Conservation (phyloP, 2,888 invertebrate genomes). For the Octodonta nipae region DNA sequence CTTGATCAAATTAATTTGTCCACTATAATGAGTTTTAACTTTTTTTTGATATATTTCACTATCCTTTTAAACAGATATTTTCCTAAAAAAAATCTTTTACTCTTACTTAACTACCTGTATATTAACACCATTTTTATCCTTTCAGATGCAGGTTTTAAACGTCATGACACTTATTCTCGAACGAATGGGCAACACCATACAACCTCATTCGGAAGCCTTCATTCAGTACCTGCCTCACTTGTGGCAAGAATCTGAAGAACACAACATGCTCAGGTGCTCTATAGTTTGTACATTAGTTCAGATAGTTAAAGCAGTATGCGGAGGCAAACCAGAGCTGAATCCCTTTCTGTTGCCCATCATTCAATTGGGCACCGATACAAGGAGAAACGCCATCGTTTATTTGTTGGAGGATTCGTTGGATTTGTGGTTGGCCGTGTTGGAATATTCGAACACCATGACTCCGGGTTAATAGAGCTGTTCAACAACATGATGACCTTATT, state of each 20-base stretch:
- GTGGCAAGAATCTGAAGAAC: slow-evolving; percentile 77
- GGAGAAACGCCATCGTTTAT: slow-evolving; percentile 73
- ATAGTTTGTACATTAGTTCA: slow-evolving; percentile 78
- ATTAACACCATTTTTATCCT: too few species aligned
- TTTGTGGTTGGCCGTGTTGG: slow-evolving; percentile 74
- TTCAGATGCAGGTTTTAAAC: slow-evolving; percentile 76
- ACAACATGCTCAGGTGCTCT: slow-evolving; percentile 82
- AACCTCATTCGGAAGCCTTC: slow-evolving; percentile 54
- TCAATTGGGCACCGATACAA: slow-evolving; percentile 61
- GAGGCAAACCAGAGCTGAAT: slow-evolving; percentile 37
- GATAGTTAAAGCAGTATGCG: slow-evolving; percentile 59
- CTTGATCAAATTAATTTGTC: too few species aligned
- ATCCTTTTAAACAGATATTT: too few species aligned
- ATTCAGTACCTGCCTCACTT: slow-evolving; percentile 72
- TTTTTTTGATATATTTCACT: too few species aligned
- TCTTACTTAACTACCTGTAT: too few species aligned
- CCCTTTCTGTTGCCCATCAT: slow-evolving; percentile 57
- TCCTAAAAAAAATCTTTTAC: too few species aligned
- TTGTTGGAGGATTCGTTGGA: slow-evolving; percentile 84
- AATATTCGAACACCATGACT: slow-evolving; percentile 55
- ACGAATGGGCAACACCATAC: slow-evolving; percentile 63
- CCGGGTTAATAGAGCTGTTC: slow-evolving; percentile 57
- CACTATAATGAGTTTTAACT: too few species aligned
- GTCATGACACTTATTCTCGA: slow-evolving; percentile 83
- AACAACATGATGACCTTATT: slow-evolving; percentile 61